These are phyloP conservation scores for Amiota mariae DNA, from an alignment of 2,888 invertebrate species.

Conservation along the genomic window DNA sequence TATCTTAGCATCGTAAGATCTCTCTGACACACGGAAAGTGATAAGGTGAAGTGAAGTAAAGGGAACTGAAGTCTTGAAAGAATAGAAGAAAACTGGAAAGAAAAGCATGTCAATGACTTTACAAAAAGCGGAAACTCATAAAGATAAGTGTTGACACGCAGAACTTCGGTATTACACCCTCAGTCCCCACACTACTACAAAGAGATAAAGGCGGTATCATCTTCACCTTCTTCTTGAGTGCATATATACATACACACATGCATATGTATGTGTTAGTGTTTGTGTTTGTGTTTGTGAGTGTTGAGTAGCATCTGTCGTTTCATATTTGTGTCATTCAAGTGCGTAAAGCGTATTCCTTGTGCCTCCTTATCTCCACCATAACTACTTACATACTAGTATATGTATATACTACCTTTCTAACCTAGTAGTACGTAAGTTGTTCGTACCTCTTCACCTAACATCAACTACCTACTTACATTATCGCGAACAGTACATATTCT, in stretches of 20 bases:
- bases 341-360: constrained; percentile 15
- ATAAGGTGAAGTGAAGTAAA: constrained; percentile 19
- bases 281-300: background rate
- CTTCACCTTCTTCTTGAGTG: background rate
- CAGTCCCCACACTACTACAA: background rate
- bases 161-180: constrained; percentile 21
- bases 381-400: too few relatives aligned
- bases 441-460: too few relatives aligned
- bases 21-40: background rate
- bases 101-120: constrained; percentile 70
- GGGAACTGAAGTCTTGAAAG: constrained; percentile 35
- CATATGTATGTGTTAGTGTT: background rate
- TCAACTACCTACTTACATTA: too few relatives aligned
- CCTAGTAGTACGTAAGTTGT: too few relatives aligned
- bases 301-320: constrained; percentile 62
- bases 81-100: constrained; percentile 9
- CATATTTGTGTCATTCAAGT: constrained; percentile 60
- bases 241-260: background rate
- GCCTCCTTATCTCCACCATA: too few relatives aligned
- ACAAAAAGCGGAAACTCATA: constrained; percentile 72
- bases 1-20: background rate
- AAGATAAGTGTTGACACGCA: constrained; percentile 71
- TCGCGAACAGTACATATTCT: too few relatives aligned
- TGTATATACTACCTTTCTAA: too few relatives aligned
- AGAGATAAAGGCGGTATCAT: constrained; percentile 11